Evolutionary conservation across 2,113 vertebrate genomes (phyloP), one percentile per base, ranked within the genome.

Genomic region (Argyrosomus japonicus): DNA sequence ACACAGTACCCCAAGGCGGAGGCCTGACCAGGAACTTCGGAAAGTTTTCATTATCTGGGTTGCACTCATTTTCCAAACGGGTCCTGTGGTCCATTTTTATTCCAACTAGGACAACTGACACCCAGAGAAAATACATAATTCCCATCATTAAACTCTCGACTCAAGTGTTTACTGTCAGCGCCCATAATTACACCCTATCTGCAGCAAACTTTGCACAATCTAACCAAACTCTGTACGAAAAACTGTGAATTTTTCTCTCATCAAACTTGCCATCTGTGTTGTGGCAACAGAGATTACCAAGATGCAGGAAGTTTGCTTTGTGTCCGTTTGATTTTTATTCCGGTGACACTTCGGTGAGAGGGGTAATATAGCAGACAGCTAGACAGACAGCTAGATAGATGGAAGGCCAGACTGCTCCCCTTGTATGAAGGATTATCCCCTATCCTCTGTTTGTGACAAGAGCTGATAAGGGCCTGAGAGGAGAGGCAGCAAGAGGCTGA

Each of bases 371-470:
- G 90, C 85, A 90, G 91, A 90, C 88, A 86, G 90, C 79, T 56
- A 79, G 90, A 91, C 84, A 87, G 91, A 92, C 86, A 89, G 87
- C 64, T 53, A 90, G 90, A 93, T 87, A 87, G 88, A 93, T 92
- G 89, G 91, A 90, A 90, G 82, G 89, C 89, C 86, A 88, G 86
- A 86, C 90, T 88, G 92, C 87, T 91, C 90, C 85, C 84, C 91
- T 93, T 91, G 90, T 94, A 93, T 90, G 89, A 92, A 92, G 93
- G 93, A 94, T 94, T 94, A 94, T 93, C 93, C 89, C 88, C 92
- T 90, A 90, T 94, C 92, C 91, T 93, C 90, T 92, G 88, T 93
- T 89, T 93, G 93, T 93, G 94, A 94, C 93, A 94, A 93, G 92
- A 87, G 90, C 91, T 93, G 94, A 94, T 95, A 94, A 94, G 88